Evolutionary conservation across 2,797 vertebrate species (phyloP).

Genomic region (Oreortyx pictus): DNA sequence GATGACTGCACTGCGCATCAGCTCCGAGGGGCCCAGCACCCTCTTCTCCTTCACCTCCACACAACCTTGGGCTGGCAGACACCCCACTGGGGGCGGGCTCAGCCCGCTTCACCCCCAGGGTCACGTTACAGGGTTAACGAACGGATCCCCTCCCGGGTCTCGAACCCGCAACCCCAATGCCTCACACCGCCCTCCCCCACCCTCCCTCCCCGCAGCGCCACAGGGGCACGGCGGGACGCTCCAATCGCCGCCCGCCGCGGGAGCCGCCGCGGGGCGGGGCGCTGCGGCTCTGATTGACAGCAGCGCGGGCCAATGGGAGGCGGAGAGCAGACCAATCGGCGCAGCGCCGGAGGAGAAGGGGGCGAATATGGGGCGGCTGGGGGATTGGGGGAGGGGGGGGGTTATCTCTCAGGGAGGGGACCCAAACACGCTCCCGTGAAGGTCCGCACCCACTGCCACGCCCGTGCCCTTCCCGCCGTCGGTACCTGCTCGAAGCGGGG

Average conservation of each 20-base stretch:
- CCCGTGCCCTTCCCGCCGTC: neutral
- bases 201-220: neutral
- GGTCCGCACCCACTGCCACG: neutral
- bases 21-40: neutral
- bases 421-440: neutral
- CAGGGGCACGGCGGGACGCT: neutral
- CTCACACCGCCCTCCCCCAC: neutral
- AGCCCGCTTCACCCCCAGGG: neutral
- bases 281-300: neutral
- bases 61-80: neutral
- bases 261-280: conserved; percentile 26
- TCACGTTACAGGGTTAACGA: neutral
- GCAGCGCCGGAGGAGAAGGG: neutral
- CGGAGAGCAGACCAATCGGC: neutral
- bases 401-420: neutral
- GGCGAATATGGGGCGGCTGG: neutral
- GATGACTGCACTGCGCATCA: too few species aligned
- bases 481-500: conserved; percentile 90
- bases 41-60: neutral
- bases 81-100: neutral
- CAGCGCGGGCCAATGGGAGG: neutral
- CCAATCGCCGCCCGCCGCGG: neutral
- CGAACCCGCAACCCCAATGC: fast-evolving
- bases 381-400: neutral
- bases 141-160: neutral